phyloP scores from a whole-genome alignment of 1,140 invertebrate genomes.

The Danaus melanippus region DNA sequence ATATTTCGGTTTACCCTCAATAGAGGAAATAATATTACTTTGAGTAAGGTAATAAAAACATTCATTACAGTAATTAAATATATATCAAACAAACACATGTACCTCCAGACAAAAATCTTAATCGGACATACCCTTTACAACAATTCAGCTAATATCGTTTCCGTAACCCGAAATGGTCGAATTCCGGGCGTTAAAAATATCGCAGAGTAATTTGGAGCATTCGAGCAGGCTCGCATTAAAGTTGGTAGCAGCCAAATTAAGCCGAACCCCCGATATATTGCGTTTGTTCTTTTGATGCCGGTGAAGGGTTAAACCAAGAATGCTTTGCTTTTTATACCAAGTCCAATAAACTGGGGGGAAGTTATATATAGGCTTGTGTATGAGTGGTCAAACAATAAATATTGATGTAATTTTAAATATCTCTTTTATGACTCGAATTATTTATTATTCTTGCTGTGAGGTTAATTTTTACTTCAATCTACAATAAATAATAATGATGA shows the following conservation, averaged over 20 bases:
- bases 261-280: conserved; percentile 67
- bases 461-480: too few relatives aligned
- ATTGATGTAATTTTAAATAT: conserved; percentile 9
- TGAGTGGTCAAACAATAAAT: conserved; percentile 28
- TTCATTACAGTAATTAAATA: conserved; percentile 5
- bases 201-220: conserved; percentile 66
- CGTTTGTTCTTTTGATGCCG: conserved; percentile 70
- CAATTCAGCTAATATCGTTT: conserved; percentile 58
- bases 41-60: neutral
- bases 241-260: conserved; percentile 66
- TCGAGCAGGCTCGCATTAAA: conserved; percentile 60
- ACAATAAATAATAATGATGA: too few relatives aligned
- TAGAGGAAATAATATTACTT: conserved; percentile 1
- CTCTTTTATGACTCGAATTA: neutral
- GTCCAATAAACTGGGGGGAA: conserved; percentile 49
- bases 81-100: neutral
- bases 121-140: conserved; percentile 22
- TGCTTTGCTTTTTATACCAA: conserved; percentile 71
- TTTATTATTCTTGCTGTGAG: too few relatives aligned
- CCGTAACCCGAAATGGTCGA: conserved; percentile 60
- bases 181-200: conserved; percentile 70
- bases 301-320: conserved; percentile 73
- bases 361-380: conserved; percentile 20
- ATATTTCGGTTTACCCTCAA: neutral
- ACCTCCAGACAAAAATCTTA: conserved; percentile 13